Evolutionary conservation across 2,797 vertebrate species (phyloP), one percentile per base, ranked within the genome.

Genomic region (Semaprochilodus insignis): DNA sequence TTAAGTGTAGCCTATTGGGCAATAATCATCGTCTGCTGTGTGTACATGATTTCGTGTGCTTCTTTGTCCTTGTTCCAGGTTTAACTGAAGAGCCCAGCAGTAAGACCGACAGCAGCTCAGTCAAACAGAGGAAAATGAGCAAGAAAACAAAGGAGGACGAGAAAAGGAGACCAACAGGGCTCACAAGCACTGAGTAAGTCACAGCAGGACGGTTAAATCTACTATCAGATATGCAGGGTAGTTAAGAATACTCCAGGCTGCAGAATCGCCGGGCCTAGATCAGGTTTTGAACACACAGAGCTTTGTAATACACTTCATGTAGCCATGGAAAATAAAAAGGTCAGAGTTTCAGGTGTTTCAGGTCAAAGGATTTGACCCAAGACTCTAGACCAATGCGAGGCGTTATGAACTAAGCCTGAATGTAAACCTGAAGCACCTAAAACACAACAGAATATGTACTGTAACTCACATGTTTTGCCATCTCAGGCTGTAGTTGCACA

Each of bases 161-260:
- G 62, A 89, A 94, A 70, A 97, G 94, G 89, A 92, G 92, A 72
- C 95, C 91, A 88, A 89, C 94, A 0, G 83, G 96, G 84, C 95
- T 95, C 0, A 93, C 95, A 0, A 97, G 97, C 91, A 97, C 94
- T 16, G 97, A 99, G 97, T 99, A 93, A 94, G 78, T 19, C 0
- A 79, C 54, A 98, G 91, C 96, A 95, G 97, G 65, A 31, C 10
- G n/a, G 17, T 6, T 40, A 11, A 40, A 66, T 25, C 6, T 1
- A 27, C 44, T 27, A 44, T 2, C 40, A 6, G 40, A 44, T 44
- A 44, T 44, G 40, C 8, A 44, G 40, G 5, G 40, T 44, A 6
- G 40, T 1, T 31, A 31, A 31, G 31, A 31, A 31, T 31, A 31
- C 31, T 31, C 31, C 57, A 19, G 34, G 63, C 72, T 59, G 17